Percentiles rank a stretch among this genome's conserved stretches.
phyloP scores from a whole-genome alignment of 2,113 vertebrate species.

The Xenopus laevis region DNA sequence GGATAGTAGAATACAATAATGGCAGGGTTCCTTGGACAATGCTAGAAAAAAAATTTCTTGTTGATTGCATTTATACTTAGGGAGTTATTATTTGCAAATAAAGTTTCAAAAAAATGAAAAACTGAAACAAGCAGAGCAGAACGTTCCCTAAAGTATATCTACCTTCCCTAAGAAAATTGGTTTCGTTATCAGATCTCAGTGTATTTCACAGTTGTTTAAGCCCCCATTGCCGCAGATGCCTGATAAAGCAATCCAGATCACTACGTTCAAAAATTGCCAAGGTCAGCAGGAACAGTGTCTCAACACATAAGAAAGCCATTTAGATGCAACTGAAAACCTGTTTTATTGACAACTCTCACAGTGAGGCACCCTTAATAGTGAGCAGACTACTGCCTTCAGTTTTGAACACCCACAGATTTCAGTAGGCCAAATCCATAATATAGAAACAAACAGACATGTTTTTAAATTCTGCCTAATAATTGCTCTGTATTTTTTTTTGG shows the following conservation, averaged over 20 bases:
- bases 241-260: slow-evolving; percentile 47
- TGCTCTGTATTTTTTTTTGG: too few relatives aligned
- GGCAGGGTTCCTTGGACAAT: too few relatives aligned
- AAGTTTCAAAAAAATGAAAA: too few relatives aligned
- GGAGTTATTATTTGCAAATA: too few relatives aligned
- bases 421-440: neutral
- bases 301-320: slow-evolving; percentile 28
- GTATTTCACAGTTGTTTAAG: slow-evolving; percentile 45
- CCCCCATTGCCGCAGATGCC: slow-evolving; percentile 21
- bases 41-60: too few relatives aligned
- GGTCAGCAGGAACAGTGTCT: slow-evolving; percentile 14
- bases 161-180: slow-evolving; percentile 47
- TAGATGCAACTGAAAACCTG: neutral
- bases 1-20: too few relatives aligned
- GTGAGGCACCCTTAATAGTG: neutral
- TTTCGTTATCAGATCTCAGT: slow-evolving; percentile 56
- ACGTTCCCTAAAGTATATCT: slow-evolving; percentile 44
- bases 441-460: neutral
- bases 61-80: too few relatives aligned
- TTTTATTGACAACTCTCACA: neutral
- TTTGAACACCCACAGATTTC: neutral
- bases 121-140: slow-evolving; percentile 50
- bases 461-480: too few relatives aligned
- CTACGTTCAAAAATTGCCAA: slow-evolving; percentile 43
- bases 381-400: neutral